Evolutionary conservation across 2,113 vertebrate species (phyloP).

Genomic region (Porphyrio hochstetteri): DNA sequence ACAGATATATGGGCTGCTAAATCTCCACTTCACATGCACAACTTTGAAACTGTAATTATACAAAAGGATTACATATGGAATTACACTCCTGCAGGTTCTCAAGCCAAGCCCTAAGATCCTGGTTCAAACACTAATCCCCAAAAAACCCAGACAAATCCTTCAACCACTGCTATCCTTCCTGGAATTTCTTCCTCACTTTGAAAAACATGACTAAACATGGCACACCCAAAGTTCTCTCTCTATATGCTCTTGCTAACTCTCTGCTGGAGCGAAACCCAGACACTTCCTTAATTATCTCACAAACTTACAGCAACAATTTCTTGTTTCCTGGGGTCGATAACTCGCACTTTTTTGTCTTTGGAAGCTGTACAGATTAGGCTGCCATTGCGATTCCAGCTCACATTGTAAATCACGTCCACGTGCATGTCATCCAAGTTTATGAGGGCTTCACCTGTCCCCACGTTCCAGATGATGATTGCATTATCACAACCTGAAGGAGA

Average conservation of each 20-base stretch:
- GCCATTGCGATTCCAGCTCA: conserved; percentile 92
- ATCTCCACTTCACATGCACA: neutral
- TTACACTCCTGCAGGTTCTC: conserved; percentile 51
- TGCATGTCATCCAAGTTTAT: conserved; percentile 94
- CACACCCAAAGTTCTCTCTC: neutral
- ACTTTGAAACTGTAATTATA: conserved; percentile 12
- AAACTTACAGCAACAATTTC: conserved; percentile 84
- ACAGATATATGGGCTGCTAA: neutral
- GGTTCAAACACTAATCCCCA: conserved; percentile 44
- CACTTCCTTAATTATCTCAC: neutral
- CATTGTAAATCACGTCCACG: conserved; percentile 91
- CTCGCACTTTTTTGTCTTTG: conserved; percentile 94
- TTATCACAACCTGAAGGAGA: conserved; percentile 87
- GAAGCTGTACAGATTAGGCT: conserved; percentile 95
- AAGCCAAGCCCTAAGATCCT: conserved; percentile 27
- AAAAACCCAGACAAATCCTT: conserved; percentile 43
- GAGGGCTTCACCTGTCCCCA: conserved; percentile 90
- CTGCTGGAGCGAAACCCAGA: neutral
- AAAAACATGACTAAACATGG: accelerated
- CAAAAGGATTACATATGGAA: conserved; percentile 47
- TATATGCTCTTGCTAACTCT: neutral
- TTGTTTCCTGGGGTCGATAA: conserved; percentile 92
- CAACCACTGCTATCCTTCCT: neutral
- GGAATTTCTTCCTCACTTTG: neutral
- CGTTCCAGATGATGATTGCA: conserved; percentile 92